Conservation (phyloP, 2,797 vertebrate species). For the Kryptopterus vitreolus region DNA sequence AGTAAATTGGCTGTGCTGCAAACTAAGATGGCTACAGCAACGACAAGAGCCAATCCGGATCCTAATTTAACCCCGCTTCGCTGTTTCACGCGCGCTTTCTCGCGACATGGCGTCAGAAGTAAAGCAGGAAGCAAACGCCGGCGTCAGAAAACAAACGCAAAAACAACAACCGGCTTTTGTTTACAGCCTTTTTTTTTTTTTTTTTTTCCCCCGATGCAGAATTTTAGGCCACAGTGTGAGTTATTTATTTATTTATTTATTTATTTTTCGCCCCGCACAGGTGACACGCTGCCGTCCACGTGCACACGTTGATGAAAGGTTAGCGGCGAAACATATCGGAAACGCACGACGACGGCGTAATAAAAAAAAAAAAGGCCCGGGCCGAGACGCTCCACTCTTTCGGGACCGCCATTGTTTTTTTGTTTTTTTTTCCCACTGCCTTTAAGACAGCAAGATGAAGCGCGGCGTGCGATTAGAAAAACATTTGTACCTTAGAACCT, state of each 20-base stretch:
- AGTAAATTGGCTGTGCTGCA: slow-evolving; percentile 58
- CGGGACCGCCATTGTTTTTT: slow-evolving; percentile 76
- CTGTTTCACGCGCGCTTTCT: slow-evolving; percentile 14
- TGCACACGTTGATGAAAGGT: slow-evolving; percentile 72
- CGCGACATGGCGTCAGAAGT: not conserved
- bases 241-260: too few relatives aligned
- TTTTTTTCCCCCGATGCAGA: too few relatives aligned
- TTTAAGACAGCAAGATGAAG: slow-evolving; percentile 83
- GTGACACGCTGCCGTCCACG: not conserved
- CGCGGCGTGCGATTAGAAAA: slow-evolving; percentile 84
- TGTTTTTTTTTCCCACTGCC: too few relatives aligned
- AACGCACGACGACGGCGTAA: slow-evolving; percentile 70
- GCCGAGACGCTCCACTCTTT: slow-evolving; percentile 74
- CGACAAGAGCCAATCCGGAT: slow-evolving; percentile 48
- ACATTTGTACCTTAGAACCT: slow-evolving; percentile 78
- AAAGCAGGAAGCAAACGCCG: not conserved
- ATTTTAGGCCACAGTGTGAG: not conserved
- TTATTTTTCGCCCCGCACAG: not conserved
- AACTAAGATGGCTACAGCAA: slow-evolving; percentile 56
- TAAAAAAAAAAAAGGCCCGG: slow-evolving; percentile 82
- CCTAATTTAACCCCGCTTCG: slow-evolving; percentile 58
- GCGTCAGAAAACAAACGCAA: too few relatives aligned
- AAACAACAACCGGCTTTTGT: not conserved
- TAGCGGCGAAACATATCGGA: slow-evolving; percentile 76
- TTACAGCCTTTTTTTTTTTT: not conserved